phyloP scores from a whole-genome alignment of 2,113 vertebrate species.

The Propithecus coquereli region DNA sequence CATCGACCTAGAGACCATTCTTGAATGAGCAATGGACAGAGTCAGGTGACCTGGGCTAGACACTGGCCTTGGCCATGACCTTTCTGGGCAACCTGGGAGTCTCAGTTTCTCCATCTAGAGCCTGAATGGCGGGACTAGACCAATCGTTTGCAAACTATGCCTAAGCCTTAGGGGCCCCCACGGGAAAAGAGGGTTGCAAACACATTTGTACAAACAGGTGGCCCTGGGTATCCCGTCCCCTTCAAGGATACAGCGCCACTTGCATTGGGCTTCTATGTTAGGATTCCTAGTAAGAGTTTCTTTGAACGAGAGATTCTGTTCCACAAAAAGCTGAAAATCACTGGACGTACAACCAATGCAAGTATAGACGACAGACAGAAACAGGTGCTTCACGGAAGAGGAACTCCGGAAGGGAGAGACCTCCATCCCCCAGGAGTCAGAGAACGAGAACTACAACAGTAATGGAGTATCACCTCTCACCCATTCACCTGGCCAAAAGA shows the following conservation, averaged over 20 bases:
- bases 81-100: neutral
- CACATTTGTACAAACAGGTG: no score
- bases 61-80: neutral
- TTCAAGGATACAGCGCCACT: neutral
- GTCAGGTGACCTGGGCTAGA: neutral
- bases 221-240: neutral
- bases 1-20: neutral
- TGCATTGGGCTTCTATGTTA: neutral
- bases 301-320: neutral
- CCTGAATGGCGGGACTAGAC: neutral
- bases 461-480: neutral
- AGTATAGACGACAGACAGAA: neutral
- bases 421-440: neutral
- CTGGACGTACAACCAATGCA: rapidly evolving
- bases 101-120: neutral
- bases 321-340: neutral
- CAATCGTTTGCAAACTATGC: neutral
- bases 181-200: neutral
- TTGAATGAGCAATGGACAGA: neutral
- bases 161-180: neutral
- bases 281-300: neutral
- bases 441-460: no score
- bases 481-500: neutral
- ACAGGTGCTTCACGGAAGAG: neutral
- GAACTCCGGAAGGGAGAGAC: neutral